These are phyloP conservation scores for Eurytoma californica DNA, from an alignment of 2,888 invertebrate species.

Conservation along the genomic window DNA sequence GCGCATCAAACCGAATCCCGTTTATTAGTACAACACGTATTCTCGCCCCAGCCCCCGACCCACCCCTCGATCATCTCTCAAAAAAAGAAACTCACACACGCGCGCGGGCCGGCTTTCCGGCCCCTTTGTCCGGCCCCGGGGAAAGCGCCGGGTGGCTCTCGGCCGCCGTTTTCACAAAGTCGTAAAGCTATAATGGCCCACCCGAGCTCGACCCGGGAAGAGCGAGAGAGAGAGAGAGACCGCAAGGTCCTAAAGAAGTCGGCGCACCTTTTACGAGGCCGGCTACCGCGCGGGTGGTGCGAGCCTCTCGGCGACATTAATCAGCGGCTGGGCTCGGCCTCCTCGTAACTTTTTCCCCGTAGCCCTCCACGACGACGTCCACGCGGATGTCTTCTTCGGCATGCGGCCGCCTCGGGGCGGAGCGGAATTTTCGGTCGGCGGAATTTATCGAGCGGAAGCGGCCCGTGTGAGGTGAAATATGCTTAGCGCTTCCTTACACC, in stretches of 20 bases:
- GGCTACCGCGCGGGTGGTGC: slow-evolving; percentile 33
- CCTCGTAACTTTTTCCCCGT: too few relatives aligned
- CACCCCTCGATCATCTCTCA: background rate
- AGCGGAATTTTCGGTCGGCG: too few relatives aligned
- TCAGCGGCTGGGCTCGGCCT: too few relatives aligned
- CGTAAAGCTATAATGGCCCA: slow-evolving; percentile 60
- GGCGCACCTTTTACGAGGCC: slow-evolving; percentile 23
- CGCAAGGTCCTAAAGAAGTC: slow-evolving; percentile 15
- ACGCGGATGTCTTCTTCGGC: too few relatives aligned
- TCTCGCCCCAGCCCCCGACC: slow-evolving; percentile 25
- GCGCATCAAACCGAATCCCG: slow-evolving; percentile 10
- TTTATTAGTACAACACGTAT: slow-evolving; percentile 39
- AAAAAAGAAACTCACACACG: slow-evolving; percentile 1
- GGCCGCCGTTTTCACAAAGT: slow-evolving; percentile 54
- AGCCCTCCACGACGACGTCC: too few relatives aligned
- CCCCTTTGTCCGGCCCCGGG: background rate
- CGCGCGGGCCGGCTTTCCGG: background rate
- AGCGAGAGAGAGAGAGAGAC: background rate
- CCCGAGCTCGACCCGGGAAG: slow-evolving; percentile 22
- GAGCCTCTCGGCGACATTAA: background rate
- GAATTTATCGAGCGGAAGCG: too few relatives aligned
- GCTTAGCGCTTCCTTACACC: too few relatives aligned
- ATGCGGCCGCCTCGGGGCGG: too few relatives aligned
- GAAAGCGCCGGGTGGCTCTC: slow-evolving; percentile 45
- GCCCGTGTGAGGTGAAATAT: too few relatives aligned